Conservation (phyloP, 1,140 invertebrate genomes). For the Linepithema humile region DNA sequence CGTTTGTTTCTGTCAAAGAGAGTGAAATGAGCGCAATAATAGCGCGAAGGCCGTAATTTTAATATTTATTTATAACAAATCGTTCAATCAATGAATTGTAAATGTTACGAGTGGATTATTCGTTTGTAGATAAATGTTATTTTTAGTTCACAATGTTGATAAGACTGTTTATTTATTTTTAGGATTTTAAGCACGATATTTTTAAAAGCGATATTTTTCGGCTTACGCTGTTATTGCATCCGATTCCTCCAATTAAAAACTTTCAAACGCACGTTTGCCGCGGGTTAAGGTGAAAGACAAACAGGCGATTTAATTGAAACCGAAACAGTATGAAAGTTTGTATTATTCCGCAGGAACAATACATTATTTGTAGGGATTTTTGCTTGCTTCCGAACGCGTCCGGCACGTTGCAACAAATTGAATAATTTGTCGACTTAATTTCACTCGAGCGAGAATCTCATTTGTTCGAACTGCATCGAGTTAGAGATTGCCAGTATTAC, state of each 20-base stretch:
- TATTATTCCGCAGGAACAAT: not conserved
- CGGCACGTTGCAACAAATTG: not conserved
- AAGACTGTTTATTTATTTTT: not conserved
- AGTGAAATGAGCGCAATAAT: not conserved
- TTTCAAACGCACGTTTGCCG: not conserved
- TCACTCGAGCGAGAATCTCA: constrained; percentile 1
- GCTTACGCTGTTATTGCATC: not conserved
- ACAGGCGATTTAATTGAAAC: not conserved
- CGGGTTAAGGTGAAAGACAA: not conserved
- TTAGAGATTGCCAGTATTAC: constrained; percentile 35
- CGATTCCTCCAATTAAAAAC: not conserved
- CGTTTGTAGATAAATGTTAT: not conserved
- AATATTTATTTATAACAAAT: not conserved
- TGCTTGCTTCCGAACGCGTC: not conserved
- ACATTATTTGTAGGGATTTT: not conserved
- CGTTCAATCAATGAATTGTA: not conserved
- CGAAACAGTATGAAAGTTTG: not conserved
- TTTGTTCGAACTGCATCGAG: not conserved
- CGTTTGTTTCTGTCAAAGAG: not conserved
- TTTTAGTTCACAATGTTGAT: not conserved
- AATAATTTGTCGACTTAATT: constrained; percentile 5
- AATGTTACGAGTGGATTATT: not conserved
- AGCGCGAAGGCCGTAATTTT: not conserved
- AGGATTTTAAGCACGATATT: not conserved
- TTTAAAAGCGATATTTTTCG: not conserved